phyloP scores from a whole-genome alignment of 23 tunicate species.

The Oikopleura albicans region DNA sequence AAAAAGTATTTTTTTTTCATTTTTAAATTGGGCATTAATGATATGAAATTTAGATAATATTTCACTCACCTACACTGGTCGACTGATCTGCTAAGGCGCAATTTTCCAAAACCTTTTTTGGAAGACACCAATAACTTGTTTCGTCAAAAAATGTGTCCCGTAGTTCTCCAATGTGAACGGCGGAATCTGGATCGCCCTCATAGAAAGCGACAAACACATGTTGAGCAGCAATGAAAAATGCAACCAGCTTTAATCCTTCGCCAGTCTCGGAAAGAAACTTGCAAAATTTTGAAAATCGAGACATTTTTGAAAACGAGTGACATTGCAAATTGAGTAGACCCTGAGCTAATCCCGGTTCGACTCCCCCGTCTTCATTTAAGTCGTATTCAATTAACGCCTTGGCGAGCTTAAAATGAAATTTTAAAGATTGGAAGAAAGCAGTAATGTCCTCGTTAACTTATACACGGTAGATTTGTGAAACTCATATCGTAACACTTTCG shows the following conservation, averaged over 20 bases:
- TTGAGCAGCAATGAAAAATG: not conserved
- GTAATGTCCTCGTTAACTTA: too few species aligned
- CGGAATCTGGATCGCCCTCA: not conserved
- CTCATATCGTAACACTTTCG: too few species aligned
- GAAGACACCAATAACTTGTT: not conserved
- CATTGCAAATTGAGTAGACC: not conserved
- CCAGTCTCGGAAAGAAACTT: not conserved
- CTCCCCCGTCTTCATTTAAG: not conserved
- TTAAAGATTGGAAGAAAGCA: too few species aligned
- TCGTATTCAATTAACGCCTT: not conserved
- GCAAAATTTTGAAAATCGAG: not conserved
- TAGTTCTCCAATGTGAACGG: not conserved
- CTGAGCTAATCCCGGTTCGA: not conserved
- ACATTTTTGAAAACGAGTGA: not conserved
- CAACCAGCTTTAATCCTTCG: not conserved
- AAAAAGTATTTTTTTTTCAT: too few species aligned
- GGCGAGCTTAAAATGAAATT: too few species aligned
- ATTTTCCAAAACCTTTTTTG: too few species aligned
- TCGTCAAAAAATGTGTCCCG: not conserved
- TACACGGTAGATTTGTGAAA: too few species aligned
- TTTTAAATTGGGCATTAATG: too few species aligned
- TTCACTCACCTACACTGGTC: too few species aligned
- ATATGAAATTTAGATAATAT: too few species aligned
- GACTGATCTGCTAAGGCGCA: too few species aligned
- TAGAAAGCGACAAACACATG: not conserved